These are phyloP conservation scores for Nothocercus nigrocapillus DNA, from an alignment of 2,113 vertebrate genomes.

Conservation along the genomic window DNA sequence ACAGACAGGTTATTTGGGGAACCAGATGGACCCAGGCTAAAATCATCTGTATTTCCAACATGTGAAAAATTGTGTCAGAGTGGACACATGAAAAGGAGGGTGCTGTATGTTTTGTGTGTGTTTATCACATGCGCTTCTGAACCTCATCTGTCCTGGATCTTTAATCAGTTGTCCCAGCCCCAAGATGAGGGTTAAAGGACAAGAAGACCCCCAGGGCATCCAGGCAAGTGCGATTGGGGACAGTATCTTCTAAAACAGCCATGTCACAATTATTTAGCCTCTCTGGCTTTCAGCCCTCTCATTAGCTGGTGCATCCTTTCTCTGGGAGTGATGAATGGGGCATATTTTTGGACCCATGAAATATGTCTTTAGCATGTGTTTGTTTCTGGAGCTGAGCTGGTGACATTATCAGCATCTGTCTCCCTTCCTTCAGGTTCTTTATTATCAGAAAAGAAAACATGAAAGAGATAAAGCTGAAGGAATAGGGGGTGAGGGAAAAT, in stretches of 20 bases:
- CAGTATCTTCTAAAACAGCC: background rate
- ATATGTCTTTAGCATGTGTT: fast-evolving
- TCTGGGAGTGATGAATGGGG: background rate
- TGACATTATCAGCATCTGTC: background rate
- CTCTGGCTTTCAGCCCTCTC: background rate
- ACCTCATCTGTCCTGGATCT: background rate
- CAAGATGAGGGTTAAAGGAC: constrained; percentile 33
- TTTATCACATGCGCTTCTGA: background rate
- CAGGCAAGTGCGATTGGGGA: fast-evolving
- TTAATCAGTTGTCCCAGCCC: background rate
- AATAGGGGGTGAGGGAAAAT: fast-evolving
- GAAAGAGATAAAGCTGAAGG: background rate
- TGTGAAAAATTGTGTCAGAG: constrained; percentile 78
- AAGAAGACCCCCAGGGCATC: constrained; percentile 18
- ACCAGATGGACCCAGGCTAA: constrained; percentile 85
- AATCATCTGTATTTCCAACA: constrained; percentile 82
- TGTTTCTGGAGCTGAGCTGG: background rate
- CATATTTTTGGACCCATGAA: background rate
- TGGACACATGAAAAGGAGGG: constrained; percentile 47
- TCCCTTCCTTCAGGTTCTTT: background rate
- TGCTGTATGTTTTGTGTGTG: background rate
- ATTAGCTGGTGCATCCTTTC: background rate
- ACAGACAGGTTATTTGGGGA: constrained; percentile 88
- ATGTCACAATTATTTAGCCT: background rate
- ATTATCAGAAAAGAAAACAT: background rate